Base-by-base conservation (phyloP, 2,888 invertebrate genomes). In the Caenorhabditis angaria region DNA sequence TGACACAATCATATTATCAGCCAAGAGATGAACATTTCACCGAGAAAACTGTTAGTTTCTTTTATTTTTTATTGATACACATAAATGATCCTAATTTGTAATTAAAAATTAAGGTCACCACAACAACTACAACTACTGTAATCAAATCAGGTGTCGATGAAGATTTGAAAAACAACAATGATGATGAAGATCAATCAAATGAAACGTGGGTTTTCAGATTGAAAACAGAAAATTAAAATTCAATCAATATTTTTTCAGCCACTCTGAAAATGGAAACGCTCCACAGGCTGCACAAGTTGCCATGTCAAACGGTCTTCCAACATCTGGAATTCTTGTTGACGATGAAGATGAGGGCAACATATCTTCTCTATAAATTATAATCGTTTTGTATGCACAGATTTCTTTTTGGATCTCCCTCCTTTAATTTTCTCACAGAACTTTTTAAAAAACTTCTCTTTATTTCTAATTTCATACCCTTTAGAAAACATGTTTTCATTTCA, bases 81-180 rank as follows among this genome's bases (percentile, higher is more conserved):
- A 6, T 6, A 5, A 54, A 54, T 10, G 6, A 50, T 6, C 3
- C 6, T 22, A 50, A 24, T 22, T 8, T 50, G 6, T 22, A 24
- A 50, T 24, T 29, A 20, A 56, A 32, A 56, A 29, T 66, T 48
- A 56, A 71, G 65, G 63, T 66, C 60, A 71, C 66, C 50, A 62
- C 61, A 29, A 65, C 65, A 50, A 50, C 50, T 8, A 28, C 28
- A 29, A 71, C 66, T 4, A 71, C 65, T 10, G 65, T 70, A 48
- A 70, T 65, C 54, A 70, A 70, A 60, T 66, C 70, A 60, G 27
- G 18, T 54, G 55, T 27, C 2, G 61, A 62, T 28, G 71, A 67
- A n/a, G 70, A 71, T 54, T 28, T 61, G 59, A 57, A 64, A 50
- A 71, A 71, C 64, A 71, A 71, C 58, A 71, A 71, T 53, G 71